Conservation (phyloP, 2,888 invertebrate genomes). For the Lepidocyrtinus sp. region DNA sequence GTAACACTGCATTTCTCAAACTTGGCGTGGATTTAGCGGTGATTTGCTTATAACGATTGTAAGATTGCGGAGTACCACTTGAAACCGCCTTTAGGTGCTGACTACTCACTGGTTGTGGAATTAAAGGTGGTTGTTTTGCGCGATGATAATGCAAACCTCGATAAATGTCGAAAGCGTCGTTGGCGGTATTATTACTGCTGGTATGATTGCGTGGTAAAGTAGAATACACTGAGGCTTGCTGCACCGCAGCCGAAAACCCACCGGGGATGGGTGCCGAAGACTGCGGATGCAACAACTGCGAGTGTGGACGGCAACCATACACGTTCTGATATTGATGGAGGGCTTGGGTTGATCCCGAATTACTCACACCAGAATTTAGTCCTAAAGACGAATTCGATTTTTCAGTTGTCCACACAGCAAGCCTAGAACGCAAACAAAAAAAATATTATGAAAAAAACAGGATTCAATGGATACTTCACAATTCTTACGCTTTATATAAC, state of each 20-base stretch:
- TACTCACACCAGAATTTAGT: constrained; percentile 30
- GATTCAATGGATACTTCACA: not conserved
- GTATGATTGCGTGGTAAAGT: constrained; percentile 60
- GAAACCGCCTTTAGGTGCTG: constrained; percentile 42
- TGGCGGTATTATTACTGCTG: constrained; percentile 6
- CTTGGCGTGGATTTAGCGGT: constrained; percentile 66
- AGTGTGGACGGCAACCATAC: constrained; percentile 29
- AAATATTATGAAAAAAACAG: not conserved
- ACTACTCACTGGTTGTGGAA: constrained; percentile 21
- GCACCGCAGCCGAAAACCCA: constrained; percentile 50
- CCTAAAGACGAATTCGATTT: constrained; percentile 50
- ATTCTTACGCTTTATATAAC: not conserved
- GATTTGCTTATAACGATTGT: constrained; percentile 52
- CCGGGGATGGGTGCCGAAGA: constrained; percentile 46
- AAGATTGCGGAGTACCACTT: constrained; percentile 24
- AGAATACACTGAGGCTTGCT: constrained; percentile 55
- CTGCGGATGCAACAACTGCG: constrained; percentile 32
- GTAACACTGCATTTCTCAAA: constrained; percentile 54
- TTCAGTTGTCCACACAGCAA: constrained; percentile 53
- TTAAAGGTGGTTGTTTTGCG: no score
- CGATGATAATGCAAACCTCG: constrained; percentile 40
- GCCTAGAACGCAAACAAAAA: not conserved
- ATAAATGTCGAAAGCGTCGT: constrained; percentile 23
- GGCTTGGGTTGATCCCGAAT: constrained; percentile 33
- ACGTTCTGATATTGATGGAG: constrained; percentile 45